Percentiles rank a stretch among this genome's conserved stretches.
These are phyloP conservation scores for Drosophila saltans DNA, from an alignment of 1,140 invertebrate genomes.

Conservation along the genomic window DNA sequence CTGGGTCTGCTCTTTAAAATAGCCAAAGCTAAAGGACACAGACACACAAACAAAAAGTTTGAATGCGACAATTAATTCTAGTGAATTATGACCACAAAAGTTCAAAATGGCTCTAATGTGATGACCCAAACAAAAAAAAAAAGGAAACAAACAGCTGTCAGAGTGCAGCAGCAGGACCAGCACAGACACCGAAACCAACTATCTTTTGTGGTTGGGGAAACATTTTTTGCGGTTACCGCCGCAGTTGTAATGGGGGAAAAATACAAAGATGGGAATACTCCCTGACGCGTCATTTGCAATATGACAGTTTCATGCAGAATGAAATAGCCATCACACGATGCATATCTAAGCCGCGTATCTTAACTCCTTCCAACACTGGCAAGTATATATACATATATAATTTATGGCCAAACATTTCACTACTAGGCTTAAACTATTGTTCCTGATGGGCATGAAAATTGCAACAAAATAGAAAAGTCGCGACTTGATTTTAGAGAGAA, in stretches of 20 bases:
- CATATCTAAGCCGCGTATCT: slow-evolving; percentile 49
- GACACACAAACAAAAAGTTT: slow-evolving; percentile 37
- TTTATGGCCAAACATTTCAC: slow-evolving; percentile 76
- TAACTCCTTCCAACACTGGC: slow-evolving; percentile 33
- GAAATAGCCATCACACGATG: slow-evolving; percentile 29
- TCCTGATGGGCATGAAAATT: slow-evolving; percentile 64
- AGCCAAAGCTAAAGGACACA: slow-evolving; percentile 23
- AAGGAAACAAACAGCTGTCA: slow-evolving; percentile 65
- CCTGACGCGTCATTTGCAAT: slow-evolving; percentile 66
- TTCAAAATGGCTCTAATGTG: slow-evolving; percentile 72
- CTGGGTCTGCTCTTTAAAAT: not conserved
- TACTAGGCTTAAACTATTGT: slow-evolving; percentile 57
- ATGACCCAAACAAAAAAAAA: slow-evolving; percentile 59
- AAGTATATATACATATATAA: slow-evolving; percentile 41
- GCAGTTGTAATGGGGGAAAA: slow-evolving; percentile 28
- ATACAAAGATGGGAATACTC: slow-evolving; percentile 29
- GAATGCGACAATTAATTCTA: slow-evolving; percentile 77
- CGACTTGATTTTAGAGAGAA: slow-evolving; percentile 30
- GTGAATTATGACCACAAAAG: slow-evolving; percentile 76
- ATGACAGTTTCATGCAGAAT: slow-evolving; percentile 57
- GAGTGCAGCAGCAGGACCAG: slow-evolving; percentile 23
- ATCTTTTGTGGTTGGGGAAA: slow-evolving; percentile 27
- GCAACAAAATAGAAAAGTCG: slow-evolving; percentile 75
- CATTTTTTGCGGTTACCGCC: slow-evolving; percentile 55
- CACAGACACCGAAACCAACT: slow-evolving; percentile 5